Conservation (phyloP, 2,888 invertebrate genomes). For the Lasioglossum lativentre region DNA sequence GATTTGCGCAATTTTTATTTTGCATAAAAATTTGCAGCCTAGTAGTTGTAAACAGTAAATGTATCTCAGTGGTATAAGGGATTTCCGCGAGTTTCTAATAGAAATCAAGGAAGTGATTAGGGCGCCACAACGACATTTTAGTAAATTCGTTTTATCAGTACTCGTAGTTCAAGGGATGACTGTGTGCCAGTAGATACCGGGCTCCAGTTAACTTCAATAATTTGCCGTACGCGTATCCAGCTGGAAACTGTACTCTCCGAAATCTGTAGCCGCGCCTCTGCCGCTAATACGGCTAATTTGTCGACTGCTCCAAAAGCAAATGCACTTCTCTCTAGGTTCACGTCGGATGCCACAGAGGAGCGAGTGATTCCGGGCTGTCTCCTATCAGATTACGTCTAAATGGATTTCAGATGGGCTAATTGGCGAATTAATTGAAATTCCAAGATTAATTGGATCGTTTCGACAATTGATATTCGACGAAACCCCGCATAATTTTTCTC, state of each 20-base stretch:
- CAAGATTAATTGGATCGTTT: constrained; percentile 70
- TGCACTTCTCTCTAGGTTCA: constrained; percentile 62
- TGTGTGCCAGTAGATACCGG: constrained; percentile 42
- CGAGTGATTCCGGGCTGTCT: constrained; percentile 59
- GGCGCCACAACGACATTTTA: constrained; percentile 30
- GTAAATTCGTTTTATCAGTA: constrained; percentile 32
- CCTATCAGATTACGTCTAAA: constrained; percentile 77
- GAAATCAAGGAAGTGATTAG: not conserved
- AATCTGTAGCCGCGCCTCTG: constrained; percentile 67
- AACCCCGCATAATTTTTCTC: not conserved
- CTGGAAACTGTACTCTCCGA: constrained; percentile 64
- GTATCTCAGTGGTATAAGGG: not conserved
- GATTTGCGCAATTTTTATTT: not conserved
- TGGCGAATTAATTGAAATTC: constrained; percentile 78
- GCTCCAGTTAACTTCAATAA: constrained; percentile 68
- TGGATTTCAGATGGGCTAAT: constrained; percentile 74
- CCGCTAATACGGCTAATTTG: constrained; percentile 75
- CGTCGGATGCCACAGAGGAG: constrained; percentile 59
- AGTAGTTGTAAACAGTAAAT: not conserved
- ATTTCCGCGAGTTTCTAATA: not conserved
- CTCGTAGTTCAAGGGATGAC: constrained; percentile 27
- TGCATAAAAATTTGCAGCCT: not conserved
- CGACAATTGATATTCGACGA: constrained; percentile 70
- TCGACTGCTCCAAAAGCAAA: constrained; percentile 75
- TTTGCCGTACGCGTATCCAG: constrained; percentile 62